Evolutionary conservation across 2,888 invertebrate genomes (phyloP).

Genomic region (Terebella lapidaria): DNA sequence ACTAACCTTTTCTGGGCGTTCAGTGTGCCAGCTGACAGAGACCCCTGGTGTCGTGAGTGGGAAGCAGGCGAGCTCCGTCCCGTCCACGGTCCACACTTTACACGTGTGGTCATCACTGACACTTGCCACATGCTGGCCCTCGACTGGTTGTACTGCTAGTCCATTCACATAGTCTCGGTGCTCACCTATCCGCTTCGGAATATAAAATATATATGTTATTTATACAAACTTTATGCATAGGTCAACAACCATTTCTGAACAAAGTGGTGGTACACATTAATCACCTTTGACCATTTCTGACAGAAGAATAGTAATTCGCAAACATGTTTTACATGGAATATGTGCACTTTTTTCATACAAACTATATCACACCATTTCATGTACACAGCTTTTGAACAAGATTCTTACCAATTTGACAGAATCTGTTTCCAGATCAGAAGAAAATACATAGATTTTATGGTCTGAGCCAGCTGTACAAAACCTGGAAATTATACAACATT

Average conservation of each 20-base stretch:
- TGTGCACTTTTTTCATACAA: too few relatives aligned
- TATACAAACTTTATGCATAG: too few relatives aligned
- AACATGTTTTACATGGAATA: too few relatives aligned
- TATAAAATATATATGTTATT: too few relatives aligned
- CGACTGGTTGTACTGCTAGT: constrained; percentile 65
- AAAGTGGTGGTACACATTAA: not conserved
- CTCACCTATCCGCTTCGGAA: constrained; percentile 58
- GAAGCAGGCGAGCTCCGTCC: constrained; percentile 60
- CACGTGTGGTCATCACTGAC: constrained; percentile 73
- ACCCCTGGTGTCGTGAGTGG: constrained; percentile 63
- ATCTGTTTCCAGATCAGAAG: constrained; percentile 36
- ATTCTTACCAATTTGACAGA: constrained; percentile 30
- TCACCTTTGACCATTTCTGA: too few relatives aligned
- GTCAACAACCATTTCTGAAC: not conserved
- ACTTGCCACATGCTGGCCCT: constrained; percentile 66
- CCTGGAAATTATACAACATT: constrained; percentile 25
- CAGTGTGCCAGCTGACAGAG: constrained; percentile 65
- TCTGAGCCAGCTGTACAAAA: constrained; percentile 42
- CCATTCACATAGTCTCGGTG: constrained; percentile 69
- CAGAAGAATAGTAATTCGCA: too few relatives aligned
- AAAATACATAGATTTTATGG: constrained; percentile 34
- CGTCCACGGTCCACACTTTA: constrained; percentile 62
- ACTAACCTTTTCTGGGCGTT: constrained; percentile 62
- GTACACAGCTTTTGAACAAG: too few relatives aligned
- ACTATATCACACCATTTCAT: too few relatives aligned